Evolutionary conservation across 1,140 invertebrate species (phyloP).

Genomic region (Hycleus cichorii): DNA sequence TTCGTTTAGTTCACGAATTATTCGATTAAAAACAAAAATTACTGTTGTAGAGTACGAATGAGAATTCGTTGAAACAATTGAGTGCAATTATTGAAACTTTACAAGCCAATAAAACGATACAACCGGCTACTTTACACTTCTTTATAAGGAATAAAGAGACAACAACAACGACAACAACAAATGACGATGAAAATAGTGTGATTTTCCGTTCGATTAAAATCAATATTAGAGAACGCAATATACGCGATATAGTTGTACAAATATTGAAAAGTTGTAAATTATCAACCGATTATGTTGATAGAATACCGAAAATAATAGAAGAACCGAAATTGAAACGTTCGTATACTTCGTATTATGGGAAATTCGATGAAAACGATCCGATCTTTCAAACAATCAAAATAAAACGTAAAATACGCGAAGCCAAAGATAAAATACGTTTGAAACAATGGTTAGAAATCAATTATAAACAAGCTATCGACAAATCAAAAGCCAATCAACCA

Average conservation of each 20-base stretch:
- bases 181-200: constrained; percentile 43
- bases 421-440: constrained; percentile 44
- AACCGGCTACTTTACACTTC: constrained; percentile 60
- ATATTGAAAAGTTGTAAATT: constrained; percentile 76
- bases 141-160: constrained; percentile 60
- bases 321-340: constrained; percentile 2
- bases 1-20: neutral
- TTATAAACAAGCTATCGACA: constrained; percentile 51
- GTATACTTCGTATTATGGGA: constrained; percentile 42
- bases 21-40: constrained; percentile 16
- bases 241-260: constrained; percentile 65
- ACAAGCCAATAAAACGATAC: constrained; percentile 52
- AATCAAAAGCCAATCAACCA: constrained; percentile 52
- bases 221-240: constrained; percentile 56
- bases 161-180: constrained; percentile 40
- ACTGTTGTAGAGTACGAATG: constrained; percentile 70
- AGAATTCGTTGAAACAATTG: constrained; percentile 80
- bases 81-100: constrained; percentile 75
- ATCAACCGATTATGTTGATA: constrained; percentile 75
- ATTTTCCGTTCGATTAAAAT: constrained; percentile 65
- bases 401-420: constrained; percentile 45
- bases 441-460: constrained; percentile 62
- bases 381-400: constrained; percentile 47
- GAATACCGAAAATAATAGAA: constrained; percentile 43
- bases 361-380: constrained; percentile 46